Percentiles rank a stretch among this genome's conserved stretches.
phyloP scores from a whole-genome alignment of 1,140 invertebrate species.

The Telenomus remus region DNA sequence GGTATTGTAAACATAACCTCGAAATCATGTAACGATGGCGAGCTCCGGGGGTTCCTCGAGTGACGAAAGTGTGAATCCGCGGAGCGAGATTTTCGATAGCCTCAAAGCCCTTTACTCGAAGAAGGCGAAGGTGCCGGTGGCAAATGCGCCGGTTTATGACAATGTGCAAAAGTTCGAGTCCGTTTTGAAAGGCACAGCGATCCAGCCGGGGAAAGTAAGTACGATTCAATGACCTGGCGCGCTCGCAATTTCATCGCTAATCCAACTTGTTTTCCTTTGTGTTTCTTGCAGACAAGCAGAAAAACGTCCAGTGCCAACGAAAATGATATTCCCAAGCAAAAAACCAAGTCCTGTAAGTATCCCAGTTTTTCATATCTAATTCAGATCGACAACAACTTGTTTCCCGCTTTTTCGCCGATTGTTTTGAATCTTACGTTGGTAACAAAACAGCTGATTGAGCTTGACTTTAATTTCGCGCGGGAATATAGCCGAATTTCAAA shows the following conservation, averaged over 20 bases:
- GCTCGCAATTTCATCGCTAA: constrained; percentile 34
- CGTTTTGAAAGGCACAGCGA: constrained; percentile 56
- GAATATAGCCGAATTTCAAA: not conserved
- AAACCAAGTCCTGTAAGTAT: constrained; percentile 74
- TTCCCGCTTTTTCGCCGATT: not conserved
- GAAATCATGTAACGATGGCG: constrained; percentile 57
- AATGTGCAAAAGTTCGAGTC: constrained; percentile 79
- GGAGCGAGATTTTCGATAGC: constrained; percentile 81
- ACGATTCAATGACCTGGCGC: constrained; percentile 25
- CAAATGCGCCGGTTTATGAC: constrained; percentile 78
- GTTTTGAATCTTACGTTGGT: not conserved
- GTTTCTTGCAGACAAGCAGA: constrained; percentile 52
- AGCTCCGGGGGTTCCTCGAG: constrained; percentile 63
- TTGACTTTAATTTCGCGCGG: not conserved
- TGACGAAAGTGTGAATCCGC: constrained; percentile 80
- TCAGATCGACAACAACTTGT: not conserved
- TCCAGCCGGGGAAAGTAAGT: constrained; percentile 39
- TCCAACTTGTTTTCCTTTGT: constrained; percentile 34
- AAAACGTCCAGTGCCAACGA: constrained; percentile 32
- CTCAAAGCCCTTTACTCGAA: constrained; percentile 79
- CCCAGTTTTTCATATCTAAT: constrained; percentile 47
- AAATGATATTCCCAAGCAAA: constrained; percentile 44
- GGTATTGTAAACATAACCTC: constrained; percentile 40
- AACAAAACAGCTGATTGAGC: too few relatives aligned
- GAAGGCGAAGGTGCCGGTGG: constrained; percentile 75